Percentiles rank a stretch among this genome's conserved stretches.
Conservation (phyloP, 1,140 invertebrate species). For the Centruroides sculpturatus region DNA sequence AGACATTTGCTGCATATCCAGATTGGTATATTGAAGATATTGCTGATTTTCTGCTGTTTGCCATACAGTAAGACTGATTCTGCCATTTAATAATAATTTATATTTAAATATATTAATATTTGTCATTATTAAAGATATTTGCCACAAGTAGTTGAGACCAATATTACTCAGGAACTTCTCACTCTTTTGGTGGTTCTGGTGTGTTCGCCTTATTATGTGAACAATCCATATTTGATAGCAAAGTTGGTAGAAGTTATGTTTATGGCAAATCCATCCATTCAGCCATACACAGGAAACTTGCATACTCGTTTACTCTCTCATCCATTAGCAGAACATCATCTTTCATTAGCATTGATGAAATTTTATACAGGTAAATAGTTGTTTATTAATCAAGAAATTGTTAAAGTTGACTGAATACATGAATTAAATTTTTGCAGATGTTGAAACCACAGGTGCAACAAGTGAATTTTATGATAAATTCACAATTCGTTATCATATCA, state of each 20-base stretch:
- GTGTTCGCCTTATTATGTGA: conserved; percentile 76
- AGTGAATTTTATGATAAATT: conserved; percentile 99
- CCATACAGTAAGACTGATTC: conserved; percentile 60
- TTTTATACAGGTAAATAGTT: conserved; percentile 63
- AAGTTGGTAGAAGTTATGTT: conserved; percentile 88
- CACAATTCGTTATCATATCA: conserved; percentile 93
- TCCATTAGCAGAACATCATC: conserved; percentile 58
- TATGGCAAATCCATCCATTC: conserved; percentile 70
- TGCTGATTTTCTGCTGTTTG: conserved; percentile 83
- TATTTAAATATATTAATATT: no score
- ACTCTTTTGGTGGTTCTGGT: conserved; percentile 76
- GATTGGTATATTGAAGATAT: conserved; percentile 96
- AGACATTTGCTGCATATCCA: conserved; percentile 71
- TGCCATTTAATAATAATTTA: not conserved
- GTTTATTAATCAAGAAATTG: not conserved
- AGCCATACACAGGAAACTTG: conserved; percentile 45
- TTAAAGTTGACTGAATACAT: no score
- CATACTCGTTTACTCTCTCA: conserved; percentile 62
- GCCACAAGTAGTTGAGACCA: conserved; percentile 40
- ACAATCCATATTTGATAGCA: conserved; percentile 89
- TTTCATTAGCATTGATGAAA: conserved; percentile 85
- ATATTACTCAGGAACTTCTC: conserved; percentile 65
- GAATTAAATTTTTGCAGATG: conserved; percentile 41
- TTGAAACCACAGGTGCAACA: conserved; percentile 91
- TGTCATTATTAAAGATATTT: no score